phyloP scores from a whole-genome alignment of 2,113 vertebrate genomes.

The Psephotus haematonotus region DNA sequence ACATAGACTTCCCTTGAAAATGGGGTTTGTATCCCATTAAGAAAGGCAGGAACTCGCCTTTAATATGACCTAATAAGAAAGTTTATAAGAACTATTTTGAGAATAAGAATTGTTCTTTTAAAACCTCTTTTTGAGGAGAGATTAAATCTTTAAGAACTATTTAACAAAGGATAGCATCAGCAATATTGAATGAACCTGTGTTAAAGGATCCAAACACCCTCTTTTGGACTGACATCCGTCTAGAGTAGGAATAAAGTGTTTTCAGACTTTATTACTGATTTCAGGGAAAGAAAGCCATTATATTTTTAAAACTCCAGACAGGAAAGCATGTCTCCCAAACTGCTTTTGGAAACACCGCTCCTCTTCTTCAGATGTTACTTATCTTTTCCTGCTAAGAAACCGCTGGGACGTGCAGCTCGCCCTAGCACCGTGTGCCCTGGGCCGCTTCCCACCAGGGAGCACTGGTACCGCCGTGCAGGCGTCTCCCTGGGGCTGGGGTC shows the following conservation, averaged over 20 bases:
- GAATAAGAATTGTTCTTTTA: background rate
- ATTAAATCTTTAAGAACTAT: background rate
- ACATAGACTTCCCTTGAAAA: constrained; percentile 39
- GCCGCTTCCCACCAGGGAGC: background rate
- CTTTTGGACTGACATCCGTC: background rate
- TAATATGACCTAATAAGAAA: constrained; percentile 37
- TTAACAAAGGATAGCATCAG: background rate
- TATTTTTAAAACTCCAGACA: background rate
- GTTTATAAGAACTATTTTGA: constrained; percentile 35
- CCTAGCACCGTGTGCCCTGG: background rate
- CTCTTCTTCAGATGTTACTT: constrained; percentile 52
- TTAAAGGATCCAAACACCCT: background rate
- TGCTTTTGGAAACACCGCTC: background rate
- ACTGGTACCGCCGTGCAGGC: too few relatives aligned
- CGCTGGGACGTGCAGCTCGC: constrained; percentile 7
- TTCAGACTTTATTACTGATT: background rate
- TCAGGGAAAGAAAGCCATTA: background rate
- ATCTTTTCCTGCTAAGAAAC: constrained; percentile 45
- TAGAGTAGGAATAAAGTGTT: background rate
- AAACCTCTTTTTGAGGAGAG: background rate
- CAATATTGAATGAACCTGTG: background rate
- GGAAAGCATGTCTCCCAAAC: background rate
- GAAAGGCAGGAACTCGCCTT: constrained; percentile 43
- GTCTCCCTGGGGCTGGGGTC: too few relatives aligned
- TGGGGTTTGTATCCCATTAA: constrained; percentile 9